Evolutionary conservation across 2,888 invertebrate genomes (phyloP), one percentile per base, ranked within the genome.

Genomic region (Geophilus truncorum): DNA sequence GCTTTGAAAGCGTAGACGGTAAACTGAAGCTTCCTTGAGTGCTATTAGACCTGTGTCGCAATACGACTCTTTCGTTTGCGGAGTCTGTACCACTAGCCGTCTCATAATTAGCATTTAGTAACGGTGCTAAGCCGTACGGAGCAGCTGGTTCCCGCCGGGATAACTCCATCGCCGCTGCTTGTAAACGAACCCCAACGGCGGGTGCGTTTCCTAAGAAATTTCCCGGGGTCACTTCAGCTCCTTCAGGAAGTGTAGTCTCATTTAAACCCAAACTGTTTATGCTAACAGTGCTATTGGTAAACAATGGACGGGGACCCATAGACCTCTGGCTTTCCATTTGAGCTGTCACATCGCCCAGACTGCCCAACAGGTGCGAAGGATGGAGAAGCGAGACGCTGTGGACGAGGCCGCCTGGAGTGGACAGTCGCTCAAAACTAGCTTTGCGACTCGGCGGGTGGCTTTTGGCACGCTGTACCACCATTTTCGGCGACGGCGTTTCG

Each of bases 281-380:
- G 83, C 87, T 87, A 28, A 89, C 94, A 12, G 94, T 93, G 85
- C 95, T 95, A 85, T 96, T 95, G 0, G 94, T 93, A 87, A 95
- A 93, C 82, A 95, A 81, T 4, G 84, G 84, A 80, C 83, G 83
- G 15, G 82, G 82, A 21, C 84, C 82, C 28, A 81, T 81, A 28
- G 84, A 84, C 82, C 84, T 84, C 77, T 83, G 80, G 28, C 84
- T 84, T 76, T 84, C 84, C 77, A 83, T 83, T 32, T 83, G 83
- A 75, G 83, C 83, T 15, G 83, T 79, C 51, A 84, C 84, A 57
- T 85, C 83, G 23, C 83, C 84, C 36, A 85, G 82, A 78, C 84
- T 85, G 2, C 85, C 87, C 57, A 86, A 85, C 21, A 86, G 84
- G 78, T 86, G 86, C 78, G 86, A 84, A 57, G 84, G 83, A 30